Base-by-base conservation (phyloP, 2,888 invertebrate genomes). In the Catocala nupta region DNA sequence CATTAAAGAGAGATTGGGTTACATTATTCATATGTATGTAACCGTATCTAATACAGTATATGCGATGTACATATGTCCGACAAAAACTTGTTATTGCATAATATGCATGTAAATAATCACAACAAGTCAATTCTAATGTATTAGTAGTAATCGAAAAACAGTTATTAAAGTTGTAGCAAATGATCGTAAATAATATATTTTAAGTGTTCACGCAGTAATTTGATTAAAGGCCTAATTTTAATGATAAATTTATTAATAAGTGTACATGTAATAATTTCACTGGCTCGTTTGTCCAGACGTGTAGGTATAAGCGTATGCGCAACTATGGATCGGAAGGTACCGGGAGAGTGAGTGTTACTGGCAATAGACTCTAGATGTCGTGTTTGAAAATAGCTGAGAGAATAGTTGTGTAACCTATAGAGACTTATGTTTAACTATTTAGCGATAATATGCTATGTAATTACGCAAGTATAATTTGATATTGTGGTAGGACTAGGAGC, bases 81-180 rank as follows among this genome's bases (percentile, higher is more conserved):
- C 56, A 63, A 73, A 68, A 58, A 66, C 67, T 25, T 56, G 68
- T 55, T 55, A 57, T 74, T 68, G 61, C 73, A 59, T 68, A 75
- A 76, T 63, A 49, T 11, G 55, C 55, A 39, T 58, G 52, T 55
- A 65, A 51, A 44, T 66, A 68, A 63, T 66, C 44, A 59, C 39
- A 56, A 44, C 36, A 50, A 66, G 59, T 63, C 59, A 61, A 65
- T 63, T 61, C 44, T 57, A 64, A 71, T 68, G 57, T 56, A 69
- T 62, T 71, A 65, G 68, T 69, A 60, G 70, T 74, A 70, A 60
- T 60, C 58, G 49, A 64, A 75, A 70, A 65, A 73, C 63, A 62
- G 69, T 75, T 71, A 73, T 62, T 42, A 56, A 44, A 63, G 43
- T 52, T 51, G 43, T 16, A 65, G 47, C 47, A 36, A 56, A 63